Evolutionary conservation across 1,140 invertebrate genomes (phyloP), one percentile per base, ranked within the genome.

Genomic region (Choristoneura fumiferana): DNA sequence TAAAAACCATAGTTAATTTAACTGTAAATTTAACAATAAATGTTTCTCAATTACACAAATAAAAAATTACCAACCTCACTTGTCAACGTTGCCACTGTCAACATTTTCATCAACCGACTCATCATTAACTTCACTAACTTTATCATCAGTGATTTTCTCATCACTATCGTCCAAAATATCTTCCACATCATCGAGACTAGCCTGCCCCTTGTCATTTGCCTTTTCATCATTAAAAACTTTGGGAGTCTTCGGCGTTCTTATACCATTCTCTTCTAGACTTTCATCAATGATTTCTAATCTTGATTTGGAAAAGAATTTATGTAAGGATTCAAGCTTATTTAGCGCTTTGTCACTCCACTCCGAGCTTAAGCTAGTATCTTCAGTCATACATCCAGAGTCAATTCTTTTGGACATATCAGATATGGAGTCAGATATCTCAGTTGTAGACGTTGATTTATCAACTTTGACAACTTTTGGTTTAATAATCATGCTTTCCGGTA

Each of bases 211-310:
- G 1, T 76, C 70, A 39, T 29, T 62, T 52, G 65, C 45, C 1
- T 38, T 43, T 18, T 60, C 62, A 37, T 64, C 59, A 1, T 38
- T 17, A n/a, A 43, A 14, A 18, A 36, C 62, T 45, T 78, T 84
- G 4, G 73, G 71, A 63, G 68, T 78, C 60, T 67, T 84, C 0
- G 17, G 29, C n/a, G 68, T n/a, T 64, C 67, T 82, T 15, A 78
- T 74, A 4, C 56, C 74, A 29, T 79, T 76, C 9, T 86, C 84
- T 62, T 89, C 85, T 36, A 81, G 56, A 36, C 71, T 84, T 36
- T 89, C 86, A 40, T 87, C 83, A 5, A 89, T 89, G 1, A 89
- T 89, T 64, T 86, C 86, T 12, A 89, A 62, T 35, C 86, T 67
- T 1, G 84, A 86, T 62, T 73, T 79, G 0, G 83, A 87, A 35